Base-by-base conservation (phyloP, 2,113 vertebrate genomes). In the Diphyllodes magnificus region DNA sequence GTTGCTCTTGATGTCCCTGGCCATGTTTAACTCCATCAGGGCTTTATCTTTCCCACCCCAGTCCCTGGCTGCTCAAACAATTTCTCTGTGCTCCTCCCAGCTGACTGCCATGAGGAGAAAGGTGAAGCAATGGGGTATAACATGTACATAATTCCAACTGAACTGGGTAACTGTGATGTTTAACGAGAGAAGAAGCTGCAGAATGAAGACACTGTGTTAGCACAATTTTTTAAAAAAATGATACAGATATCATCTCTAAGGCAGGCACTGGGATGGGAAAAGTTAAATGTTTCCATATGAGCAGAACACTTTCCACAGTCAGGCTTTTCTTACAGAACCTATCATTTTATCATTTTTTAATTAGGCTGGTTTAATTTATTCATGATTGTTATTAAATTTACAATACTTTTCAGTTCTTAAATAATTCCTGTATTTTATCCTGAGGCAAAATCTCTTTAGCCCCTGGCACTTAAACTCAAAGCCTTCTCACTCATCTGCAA, bases 361-460 rank as follows among this genome's bases (percentile, higher is more conserved):
- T 94, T 94, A 77, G 39, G 6, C 18, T 54, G 25, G 13, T 85
- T 72, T 93, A 92, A 96, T 85, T 95, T 96, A 96, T 96, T 96
- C 84, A 97, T 95, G 75, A 78, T 81, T 87, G 57, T 83, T 95
- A 95, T 96, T 96, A 97, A 96, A 95, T 95, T 95, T 95, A 94
- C 69, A 97, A 72, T 92, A 86, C 86, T 86, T 94, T 91, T 53
- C 27, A 61, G 75, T 42, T 87, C 90, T 94, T 97, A 95, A 97
- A 97, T 96, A 95, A 96, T 96, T 97, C 61, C 92, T 93, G 20
- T 68, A 79, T 92, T 95, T 95, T 78, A 90, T 66, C 93, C 83
- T 31, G 37, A 88, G 76, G 95, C 95, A 96, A 95, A 80, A 96
- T 85, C 73, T 80, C 65, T 91, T 96, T 91, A 89, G 92, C 97